These are phyloP conservation scores for Formica exsecta DNA, from an alignment of 1,140 invertebrate genomes.

Conservation along the genomic window DNA sequence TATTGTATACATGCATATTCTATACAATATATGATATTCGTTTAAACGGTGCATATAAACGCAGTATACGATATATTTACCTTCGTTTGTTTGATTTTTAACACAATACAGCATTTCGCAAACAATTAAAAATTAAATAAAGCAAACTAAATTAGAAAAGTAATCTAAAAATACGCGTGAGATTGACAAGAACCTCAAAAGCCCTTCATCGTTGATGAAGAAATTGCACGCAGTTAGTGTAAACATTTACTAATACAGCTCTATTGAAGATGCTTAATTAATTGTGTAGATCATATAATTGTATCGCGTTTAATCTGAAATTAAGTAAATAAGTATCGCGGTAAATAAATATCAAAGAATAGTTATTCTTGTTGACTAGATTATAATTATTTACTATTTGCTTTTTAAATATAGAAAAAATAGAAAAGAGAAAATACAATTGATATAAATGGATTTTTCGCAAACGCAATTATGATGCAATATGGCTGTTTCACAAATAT, in stretches of 20 bases:
- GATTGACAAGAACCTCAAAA: background rate
- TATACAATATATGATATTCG: background rate
- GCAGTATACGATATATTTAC: background rate
- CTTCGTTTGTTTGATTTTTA: background rate
- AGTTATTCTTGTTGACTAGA: background rate
- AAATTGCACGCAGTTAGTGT: background rate
- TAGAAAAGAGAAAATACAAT: background rate
- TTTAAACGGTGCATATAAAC: background rate
- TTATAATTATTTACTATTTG: background rate
- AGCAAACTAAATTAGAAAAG: background rate
- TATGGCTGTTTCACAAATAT: background rate
- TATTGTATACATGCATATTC: background rate
- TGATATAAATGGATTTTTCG: background rate
- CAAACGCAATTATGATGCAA: background rate
- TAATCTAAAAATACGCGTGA: background rate
- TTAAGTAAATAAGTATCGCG: background rate
- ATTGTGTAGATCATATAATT: background rate
- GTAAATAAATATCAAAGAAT: background rate
- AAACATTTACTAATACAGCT: background rate
- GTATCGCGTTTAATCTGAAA: slow-evolving; percentile 2
- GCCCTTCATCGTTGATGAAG: background rate
- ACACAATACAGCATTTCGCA: background rate
- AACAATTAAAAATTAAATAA: background rate
- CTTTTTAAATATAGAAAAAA: background rate
- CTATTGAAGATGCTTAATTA: background rate